These are phyloP conservation scores for Atlantisia rogersi DNA, from an alignment of 2,113 vertebrate species.

Conservation along the genomic window DNA sequence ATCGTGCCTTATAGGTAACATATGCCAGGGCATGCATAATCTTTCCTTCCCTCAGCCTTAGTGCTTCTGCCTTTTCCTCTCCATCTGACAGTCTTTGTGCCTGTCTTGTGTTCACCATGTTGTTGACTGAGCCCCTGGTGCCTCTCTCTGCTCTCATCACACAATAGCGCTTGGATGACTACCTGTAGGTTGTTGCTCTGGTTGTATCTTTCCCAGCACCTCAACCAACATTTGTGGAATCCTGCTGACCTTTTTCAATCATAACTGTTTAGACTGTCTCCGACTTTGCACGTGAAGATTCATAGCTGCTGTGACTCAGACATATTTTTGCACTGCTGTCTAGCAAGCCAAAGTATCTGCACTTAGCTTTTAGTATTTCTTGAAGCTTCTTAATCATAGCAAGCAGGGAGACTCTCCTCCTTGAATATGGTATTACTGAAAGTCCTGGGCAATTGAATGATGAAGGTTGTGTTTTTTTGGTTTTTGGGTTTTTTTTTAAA, in stretches of 20 bases:
- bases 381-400: background rate
- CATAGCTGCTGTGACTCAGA: background rate
- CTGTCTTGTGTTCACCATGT: background rate
- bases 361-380: background rate
- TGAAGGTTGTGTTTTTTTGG: background rate
- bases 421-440: background rate
- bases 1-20: background rate
- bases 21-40: background rate
- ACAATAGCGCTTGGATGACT: rapidly evolving
- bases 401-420: background rate
- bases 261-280: background rate
- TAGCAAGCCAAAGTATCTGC: background rate
- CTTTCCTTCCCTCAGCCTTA: background rate
- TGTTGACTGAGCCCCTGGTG: rapidly evolving
- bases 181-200: background rate
- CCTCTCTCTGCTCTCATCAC: background rate
- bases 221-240: background rate
- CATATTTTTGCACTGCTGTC: background rate
- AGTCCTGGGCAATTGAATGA: background rate
- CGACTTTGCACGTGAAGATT: background rate
- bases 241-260: background rate
- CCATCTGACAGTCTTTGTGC: background rate
- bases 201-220: background rate
- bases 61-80: background rate
- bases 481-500: background rate